Evolutionary conservation across 23 tunicate species (phyloP).

Genomic region (Ascidia mentula): DNA sequence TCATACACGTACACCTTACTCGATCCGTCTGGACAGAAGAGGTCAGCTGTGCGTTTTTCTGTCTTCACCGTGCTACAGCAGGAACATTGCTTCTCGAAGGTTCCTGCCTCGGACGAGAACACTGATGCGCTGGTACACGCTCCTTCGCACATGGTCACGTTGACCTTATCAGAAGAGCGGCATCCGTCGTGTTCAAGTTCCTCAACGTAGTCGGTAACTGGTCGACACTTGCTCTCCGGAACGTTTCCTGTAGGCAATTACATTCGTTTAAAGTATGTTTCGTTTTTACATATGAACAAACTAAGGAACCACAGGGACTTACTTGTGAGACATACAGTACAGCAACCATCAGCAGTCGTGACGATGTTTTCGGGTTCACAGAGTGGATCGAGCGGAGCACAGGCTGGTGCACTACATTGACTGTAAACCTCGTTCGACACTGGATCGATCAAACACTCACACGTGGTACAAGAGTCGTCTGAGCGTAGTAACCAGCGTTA

Average conservation of each 20-base stretch:
- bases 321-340: conserved; percentile 64
- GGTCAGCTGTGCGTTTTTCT: conserved; percentile 59
- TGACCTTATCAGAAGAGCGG: conserved; percentile 63
- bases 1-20: conserved; percentile 66
- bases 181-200: conserved; percentile 82
- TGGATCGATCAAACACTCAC: conserved; percentile 97
- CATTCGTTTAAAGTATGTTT: too few species aligned
- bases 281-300: too few species aligned
- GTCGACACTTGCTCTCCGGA: conserved; percentile 69
- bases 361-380: conserved; percentile 68
- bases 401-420: conserved; percentile 86
- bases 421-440: conserved; percentile 86
- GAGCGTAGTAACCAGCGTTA: background rate
- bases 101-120: conserved; percentile 77
- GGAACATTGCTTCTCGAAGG: conserved; percentile 93
- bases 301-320: background rate
- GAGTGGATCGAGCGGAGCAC: conserved; percentile 71
- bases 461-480: conserved; percentile 79
- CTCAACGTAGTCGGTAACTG: conserved; percentile 80
- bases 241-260: conserved; percentile 12
- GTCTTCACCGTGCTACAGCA: conserved; percentile 85
- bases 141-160: conserved; percentile 98
- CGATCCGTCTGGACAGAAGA: conserved; percentile 83
- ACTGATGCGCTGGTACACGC: conserved; percentile 94
- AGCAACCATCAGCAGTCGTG: conserved; percentile 82